Evolutionary conservation across 2,888 invertebrate genomes (phyloP).

Genomic region (Scaptomyza parva): DNA sequence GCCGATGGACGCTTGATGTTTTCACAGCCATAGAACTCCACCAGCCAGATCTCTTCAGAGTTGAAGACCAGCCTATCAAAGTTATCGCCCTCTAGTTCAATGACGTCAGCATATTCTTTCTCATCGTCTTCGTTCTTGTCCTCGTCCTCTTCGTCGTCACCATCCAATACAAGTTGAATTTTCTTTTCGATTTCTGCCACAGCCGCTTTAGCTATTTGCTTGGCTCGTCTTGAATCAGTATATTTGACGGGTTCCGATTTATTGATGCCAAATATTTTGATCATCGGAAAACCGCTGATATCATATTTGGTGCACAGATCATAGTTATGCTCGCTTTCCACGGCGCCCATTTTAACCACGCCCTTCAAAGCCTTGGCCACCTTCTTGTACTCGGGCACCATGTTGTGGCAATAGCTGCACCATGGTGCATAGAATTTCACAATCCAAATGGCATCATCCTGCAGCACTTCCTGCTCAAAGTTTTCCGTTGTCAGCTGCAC

Average conservation of each 20-base stretch:
- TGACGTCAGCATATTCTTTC: neutral
- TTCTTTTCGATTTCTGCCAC: neutral
- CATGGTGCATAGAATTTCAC: slow-evolving; percentile 28
- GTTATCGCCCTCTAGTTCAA: neutral
- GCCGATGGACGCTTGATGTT: neutral
- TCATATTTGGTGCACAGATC: neutral
- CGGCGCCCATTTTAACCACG: slow-evolving; percentile 16
- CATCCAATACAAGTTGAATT: neutral
- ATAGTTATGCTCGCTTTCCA: slow-evolving; percentile 1
- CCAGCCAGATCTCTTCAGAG: slow-evolving; percentile 8
- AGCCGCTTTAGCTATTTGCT: neutral
- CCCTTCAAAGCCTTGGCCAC: slow-evolving; percentile 21
- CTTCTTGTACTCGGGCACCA: slow-evolving; percentile 16
- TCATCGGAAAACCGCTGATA: slow-evolving; percentile 10
- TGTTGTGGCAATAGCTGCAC: slow-evolving; percentile 15
- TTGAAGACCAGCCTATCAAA: slow-evolving; percentile 12
- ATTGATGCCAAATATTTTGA: slow-evolving; percentile 16
- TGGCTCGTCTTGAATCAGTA: neutral
- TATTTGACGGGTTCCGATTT: slow-evolving; percentile 4
- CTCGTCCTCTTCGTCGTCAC: neutral
- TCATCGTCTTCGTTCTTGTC: too few species aligned
- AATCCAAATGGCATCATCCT: slow-evolving; percentile 24
- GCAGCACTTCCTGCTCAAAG: slow-evolving; percentile 13
- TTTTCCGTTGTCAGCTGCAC: neutral
- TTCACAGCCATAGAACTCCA: slow-evolving; percentile 13